Percentiles rank a stretch among this genome's conserved stretches.
Evolutionary conservation across 2,797 vertebrate genomes (phyloP).

Genomic region (Sebastiscus albofasciatus): DNA sequence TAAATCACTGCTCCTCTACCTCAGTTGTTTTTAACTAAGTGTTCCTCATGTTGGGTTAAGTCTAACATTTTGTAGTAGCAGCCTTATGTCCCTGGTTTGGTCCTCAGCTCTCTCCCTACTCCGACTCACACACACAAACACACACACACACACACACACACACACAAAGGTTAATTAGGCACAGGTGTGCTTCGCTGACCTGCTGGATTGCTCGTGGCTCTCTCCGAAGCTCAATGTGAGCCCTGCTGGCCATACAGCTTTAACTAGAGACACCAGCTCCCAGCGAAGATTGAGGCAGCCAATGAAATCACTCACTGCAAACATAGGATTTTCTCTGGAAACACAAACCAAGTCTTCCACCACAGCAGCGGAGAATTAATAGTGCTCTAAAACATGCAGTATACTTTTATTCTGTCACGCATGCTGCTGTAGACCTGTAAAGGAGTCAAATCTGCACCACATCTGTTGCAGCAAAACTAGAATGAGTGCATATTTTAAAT

Average conservation of each 20-base stretch:
- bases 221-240: slow-evolving; percentile 33
- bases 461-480: slow-evolving; percentile 2
- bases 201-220: slow-evolving; percentile 57
- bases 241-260: slow-evolving; percentile 37
- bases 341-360: slow-evolving; percentile 21
- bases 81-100: not conserved
- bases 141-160: not conserved
- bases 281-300: slow-evolving; percentile 41
- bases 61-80: not conserved
- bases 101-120: slow-evolving; percentile 4
- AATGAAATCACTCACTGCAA: slow-evolving; percentile 52
- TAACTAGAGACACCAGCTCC: slow-evolving; percentile 56
- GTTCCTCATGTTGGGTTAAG: not conserved
- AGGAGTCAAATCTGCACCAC: slow-evolving; percentile 12
- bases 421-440: slow-evolving; percentile 10
- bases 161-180: slow-evolving; percentile 65
- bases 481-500: slow-evolving; percentile 31
- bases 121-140: not conserved
- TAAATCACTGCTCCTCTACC: not conserved
- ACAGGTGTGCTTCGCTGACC: slow-evolving; percentile 65
- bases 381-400: slow-evolving; percentile 30
- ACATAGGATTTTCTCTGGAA: slow-evolving; percentile 47
- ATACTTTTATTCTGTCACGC: slow-evolving; percentile 22
- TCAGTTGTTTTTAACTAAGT: not conserved
- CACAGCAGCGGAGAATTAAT: slow-evolving; percentile 27